Conservation (phyloP, 2,888 invertebrate genomes). For the Philereme vetulata region DNA sequence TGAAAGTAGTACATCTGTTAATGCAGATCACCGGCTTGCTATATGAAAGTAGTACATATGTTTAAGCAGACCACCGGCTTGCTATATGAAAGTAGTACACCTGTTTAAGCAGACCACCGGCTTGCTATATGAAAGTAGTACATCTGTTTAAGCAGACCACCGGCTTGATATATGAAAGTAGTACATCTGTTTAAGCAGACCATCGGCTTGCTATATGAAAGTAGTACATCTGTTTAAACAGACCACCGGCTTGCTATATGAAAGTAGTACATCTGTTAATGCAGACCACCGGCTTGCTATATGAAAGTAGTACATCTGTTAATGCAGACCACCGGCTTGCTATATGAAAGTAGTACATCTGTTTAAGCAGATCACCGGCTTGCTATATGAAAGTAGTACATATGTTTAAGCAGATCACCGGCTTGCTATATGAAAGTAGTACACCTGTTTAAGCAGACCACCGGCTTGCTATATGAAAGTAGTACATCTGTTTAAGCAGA, state of each 20-base stretch:
- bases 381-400: slow-evolving; percentile 31
- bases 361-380: no score
- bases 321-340: no score
- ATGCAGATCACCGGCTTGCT: no score
- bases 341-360: slow-evolving; percentile 29
- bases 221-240: slow-evolving; percentile 14
- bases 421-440: slow-evolving; percentile 30
- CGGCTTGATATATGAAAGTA: slow-evolving; percentile 26
- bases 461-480: slow-evolving; percentile 26
- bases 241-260: slow-evolving; percentile 11
- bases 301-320: slow-evolving; percentile 26
- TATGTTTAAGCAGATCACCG: background rate
- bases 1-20: slow-evolving; percentile 24
- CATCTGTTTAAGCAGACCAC: background rate
- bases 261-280: slow-evolving; percentile 22
- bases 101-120: background rate
- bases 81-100: slow-evolving; percentile 30
- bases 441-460: slow-evolving; percentile 2
- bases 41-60: slow-evolving; percentile 28
- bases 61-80: no score
- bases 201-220: slow-evolving; percentile 20
- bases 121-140: slow-evolving; percentile 32
- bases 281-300: background rate
- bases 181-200: slow-evolving; percentile 9
- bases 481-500: slow-evolving; percentile 9